Evolutionary conservation across 2,797 vertebrate species (phyloP), one percentile per base, ranked within the genome.

Genomic region (Silurus aristotelis): DNA sequence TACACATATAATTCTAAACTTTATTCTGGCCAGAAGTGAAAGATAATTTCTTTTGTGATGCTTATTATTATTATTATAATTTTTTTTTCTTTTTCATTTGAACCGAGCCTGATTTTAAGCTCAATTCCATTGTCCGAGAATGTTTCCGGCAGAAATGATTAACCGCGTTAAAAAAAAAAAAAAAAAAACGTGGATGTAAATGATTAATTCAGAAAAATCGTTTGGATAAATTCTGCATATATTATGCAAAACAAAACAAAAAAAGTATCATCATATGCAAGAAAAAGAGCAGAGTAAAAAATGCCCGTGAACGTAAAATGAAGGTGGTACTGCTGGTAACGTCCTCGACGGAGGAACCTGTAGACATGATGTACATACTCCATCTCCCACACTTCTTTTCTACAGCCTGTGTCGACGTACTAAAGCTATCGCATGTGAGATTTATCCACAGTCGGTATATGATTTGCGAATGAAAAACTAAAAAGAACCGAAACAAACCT

Each of bases 361-460:
- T 70, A 72, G 86, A 83, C 71, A 88, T 89, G 82, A 92, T 95
- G 93, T 95, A 95, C 92, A 95, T 95, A 95, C 94, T 93, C 90
- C 93, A 92, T 89, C 93, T 92, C 90, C 91, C 87, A 92, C 92
- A 90, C 89, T 93, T 92, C 92, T 91, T 92, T 92, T 43, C 90
- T 86, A 87, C 90, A 91, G 90, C 92, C 88, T 91, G 92, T 89
- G 91, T 92, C 92, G 90, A 92, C 91, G 90, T 92, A 92, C 20
- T 91, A 91, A 89, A 91, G 92, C 90, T 91, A 90, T 92, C 95
- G 94, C 94, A 95, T 95, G 93, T 92, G 92, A 93, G 92, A 93
- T 92, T 92, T 92, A 86, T 93, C 93, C 92, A 93, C 90, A 91
- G 91, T 88, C 91, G 93, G 91, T 93, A 86, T 94, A 94, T 93